Evolutionary conservation across 2,888 invertebrate genomes (phyloP).

Genomic region (Drosophila anomalata): DNA sequence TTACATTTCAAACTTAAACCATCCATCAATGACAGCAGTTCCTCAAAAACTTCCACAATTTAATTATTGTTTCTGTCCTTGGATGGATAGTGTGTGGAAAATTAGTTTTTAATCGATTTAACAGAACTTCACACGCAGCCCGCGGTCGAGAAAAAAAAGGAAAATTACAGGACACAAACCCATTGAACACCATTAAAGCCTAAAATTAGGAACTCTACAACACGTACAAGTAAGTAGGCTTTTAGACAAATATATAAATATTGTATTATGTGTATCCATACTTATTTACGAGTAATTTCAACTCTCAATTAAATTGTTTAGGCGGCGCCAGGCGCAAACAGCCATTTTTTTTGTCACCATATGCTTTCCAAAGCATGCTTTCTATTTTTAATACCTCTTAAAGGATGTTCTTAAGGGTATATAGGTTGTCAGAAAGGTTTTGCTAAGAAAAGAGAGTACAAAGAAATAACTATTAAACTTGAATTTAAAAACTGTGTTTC

Average conservation of each 20-base stretch:
- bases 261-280: conserved; percentile 18
- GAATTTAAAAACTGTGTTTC: too few species aligned
- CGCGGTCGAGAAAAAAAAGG: conserved; percentile 35
- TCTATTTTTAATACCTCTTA: conserved; percentile 33
- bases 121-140: conserved; percentile 67
- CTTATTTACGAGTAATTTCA: conserved; percentile 62
- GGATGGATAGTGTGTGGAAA: conserved; percentile 53
- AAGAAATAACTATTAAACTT: too few species aligned
- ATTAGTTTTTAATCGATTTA: conserved; percentile 81
- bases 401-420: neutral
- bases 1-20: conserved; percentile 2
- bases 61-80: conserved; percentile 29
- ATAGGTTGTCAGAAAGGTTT: neutral
- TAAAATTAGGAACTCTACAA: conserved; percentile 20
- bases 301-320: conserved; percentile 74
- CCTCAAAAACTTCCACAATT: conserved; percentile 22
- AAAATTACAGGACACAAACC: conserved; percentile 49
- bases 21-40: conserved; percentile 24
- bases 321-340: conserved; percentile 65
- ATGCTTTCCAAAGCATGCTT: conserved; percentile 65
- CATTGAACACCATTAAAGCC: conserved; percentile 45
- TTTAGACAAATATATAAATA: conserved; percentile 3
- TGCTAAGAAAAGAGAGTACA: neutral
- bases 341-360: conserved; percentile 72
- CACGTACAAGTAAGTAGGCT: conserved; percentile 19